phyloP scores from a whole-genome alignment of 2,888 invertebrate species.

The Latheticus oryzae region DNA sequence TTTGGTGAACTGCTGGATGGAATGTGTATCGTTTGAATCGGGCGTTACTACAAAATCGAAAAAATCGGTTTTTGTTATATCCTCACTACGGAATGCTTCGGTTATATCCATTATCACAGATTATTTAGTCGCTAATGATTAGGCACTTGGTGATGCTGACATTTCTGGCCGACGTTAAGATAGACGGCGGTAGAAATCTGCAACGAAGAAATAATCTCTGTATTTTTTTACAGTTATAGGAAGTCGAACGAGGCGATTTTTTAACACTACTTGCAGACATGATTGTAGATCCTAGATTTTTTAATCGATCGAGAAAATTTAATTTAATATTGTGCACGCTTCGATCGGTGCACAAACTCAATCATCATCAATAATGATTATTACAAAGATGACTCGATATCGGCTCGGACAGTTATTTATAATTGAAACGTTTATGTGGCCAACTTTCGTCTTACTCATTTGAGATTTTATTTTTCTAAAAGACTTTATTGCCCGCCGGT shows the following conservation, averaged over 20 bases:
- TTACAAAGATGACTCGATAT: constrained; percentile 31
- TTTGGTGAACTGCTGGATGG: constrained; percentile 72
- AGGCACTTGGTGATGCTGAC: constrained; percentile 29
- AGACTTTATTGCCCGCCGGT: constrained; percentile 5
- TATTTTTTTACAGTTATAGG: not conserved
- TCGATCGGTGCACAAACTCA: constrained; percentile 22
- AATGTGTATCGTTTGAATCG: constrained; percentile 76
- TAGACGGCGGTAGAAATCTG: constrained; percentile 36
- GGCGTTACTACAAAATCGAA: constrained; percentile 90
- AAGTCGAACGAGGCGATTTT: too few relatives aligned
- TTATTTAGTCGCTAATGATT: constrained; percentile 57
- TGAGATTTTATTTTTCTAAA: constrained; percentile 30
- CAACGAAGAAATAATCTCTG: constrained; percentile 15
- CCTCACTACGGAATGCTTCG: constrained; percentile 82
- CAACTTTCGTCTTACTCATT: constrained; percentile 21
- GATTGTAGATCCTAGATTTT: constrained; percentile 10
- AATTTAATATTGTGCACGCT: constrained; percentile 26
- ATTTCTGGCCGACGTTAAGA: constrained; percentile 32
- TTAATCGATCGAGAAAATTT: constrained; percentile 1
- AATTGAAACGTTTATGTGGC: constrained; percentile 32
- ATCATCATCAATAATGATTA: constrained; percentile 36
- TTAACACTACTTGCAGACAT: too few relatives aligned
- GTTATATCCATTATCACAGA: constrained; percentile 84
- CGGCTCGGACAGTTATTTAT: constrained; percentile 17
- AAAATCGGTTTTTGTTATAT: constrained; percentile 88